phyloP scores from a whole-genome alignment of 1,140 invertebrate genomes.

The Drosophila miranda region DNA sequence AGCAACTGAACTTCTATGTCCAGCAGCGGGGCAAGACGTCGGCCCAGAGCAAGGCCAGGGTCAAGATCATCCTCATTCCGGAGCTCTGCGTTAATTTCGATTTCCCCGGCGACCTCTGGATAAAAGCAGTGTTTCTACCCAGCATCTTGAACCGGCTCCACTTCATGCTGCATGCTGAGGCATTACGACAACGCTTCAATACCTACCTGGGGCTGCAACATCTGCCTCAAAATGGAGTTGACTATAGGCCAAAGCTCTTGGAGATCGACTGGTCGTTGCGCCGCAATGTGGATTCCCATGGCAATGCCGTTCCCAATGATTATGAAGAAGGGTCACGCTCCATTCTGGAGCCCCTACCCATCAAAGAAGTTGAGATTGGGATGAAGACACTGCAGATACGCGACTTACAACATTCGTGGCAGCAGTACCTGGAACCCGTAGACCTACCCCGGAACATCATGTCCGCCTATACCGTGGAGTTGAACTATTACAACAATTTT shows the following conservation, averaged over 20 bases:
- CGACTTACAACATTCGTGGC: too few relatives aligned
- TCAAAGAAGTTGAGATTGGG: conserved; percentile 42
- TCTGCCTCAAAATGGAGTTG: conserved; percentile 27
- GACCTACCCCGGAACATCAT: too few relatives aligned
- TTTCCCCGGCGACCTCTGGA: conserved; percentile 94
- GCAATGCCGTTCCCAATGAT: conserved; percentile 57
- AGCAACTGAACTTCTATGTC: conserved; percentile 86
- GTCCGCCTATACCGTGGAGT: too few relatives aligned
- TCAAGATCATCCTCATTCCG: conserved; percentile 87
- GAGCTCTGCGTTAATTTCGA: conserved; percentile 94
- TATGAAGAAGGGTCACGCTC: conserved; percentile 45
- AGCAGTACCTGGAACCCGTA: too few relatives aligned
- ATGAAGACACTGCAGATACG: too few relatives aligned
- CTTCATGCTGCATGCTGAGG: conserved; percentile 72
- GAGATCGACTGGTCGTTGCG: conserved; percentile 64
- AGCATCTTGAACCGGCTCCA: conserved; percentile 89
- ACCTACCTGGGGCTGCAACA: conserved; percentile 49
- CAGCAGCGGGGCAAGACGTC: conserved; percentile 67
- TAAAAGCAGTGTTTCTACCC: conserved; percentile 94
- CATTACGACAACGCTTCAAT: conserved; percentile 60
- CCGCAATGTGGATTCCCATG: conserved; percentile 63
- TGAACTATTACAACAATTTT: too few relatives aligned
- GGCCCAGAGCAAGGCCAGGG: conserved; percentile 38
- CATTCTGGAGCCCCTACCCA: conserved; percentile 51
- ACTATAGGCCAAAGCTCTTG: conserved; percentile 58